Conservation (phyloP, 1,140 invertebrate species). For the Philotrypesis tridentata region DNA sequence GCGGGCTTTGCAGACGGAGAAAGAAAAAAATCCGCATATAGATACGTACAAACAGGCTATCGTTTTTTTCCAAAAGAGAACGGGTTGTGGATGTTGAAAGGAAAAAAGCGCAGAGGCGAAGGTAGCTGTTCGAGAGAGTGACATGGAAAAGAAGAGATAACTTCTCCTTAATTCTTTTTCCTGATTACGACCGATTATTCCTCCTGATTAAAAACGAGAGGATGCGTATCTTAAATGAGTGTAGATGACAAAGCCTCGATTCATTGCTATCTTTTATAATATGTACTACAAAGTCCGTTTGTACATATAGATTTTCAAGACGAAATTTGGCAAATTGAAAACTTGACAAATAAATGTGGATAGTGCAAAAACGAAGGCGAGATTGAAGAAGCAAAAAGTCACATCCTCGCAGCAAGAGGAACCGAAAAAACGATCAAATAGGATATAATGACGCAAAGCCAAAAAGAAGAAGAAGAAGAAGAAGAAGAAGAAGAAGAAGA, state of each 20-base stretch:
- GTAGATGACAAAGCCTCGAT: too few species aligned
- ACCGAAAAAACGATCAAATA: conserved; percentile 15
- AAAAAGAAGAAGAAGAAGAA: background rate
- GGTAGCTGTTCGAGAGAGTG: background rate
- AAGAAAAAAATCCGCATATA: background rate
- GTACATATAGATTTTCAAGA: too few species aligned
- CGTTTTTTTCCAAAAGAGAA: conserved; percentile 24
- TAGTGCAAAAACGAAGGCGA: background rate
- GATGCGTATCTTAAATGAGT: too few species aligned
- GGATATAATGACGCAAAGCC: background rate
- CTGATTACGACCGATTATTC: too few species aligned
- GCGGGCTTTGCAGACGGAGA: too few species aligned
- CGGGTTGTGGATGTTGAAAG: conserved; percentile 10
- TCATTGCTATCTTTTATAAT: too few species aligned
- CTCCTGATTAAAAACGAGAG: too few species aligned
- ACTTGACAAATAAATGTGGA: too few species aligned
- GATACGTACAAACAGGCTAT: background rate
- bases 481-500: conserved; percentile 1
- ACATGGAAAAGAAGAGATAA: background rate
- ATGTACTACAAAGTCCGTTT: too few species aligned
- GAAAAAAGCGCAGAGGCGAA: background rate
- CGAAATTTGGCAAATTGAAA: too few species aligned
- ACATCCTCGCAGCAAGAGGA: background rate
- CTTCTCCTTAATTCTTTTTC: background rate
- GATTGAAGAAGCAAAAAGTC: background rate